Base-by-base conservation (phyloP, 2,888 invertebrate species). In the Eilema sororculum region DNA sequence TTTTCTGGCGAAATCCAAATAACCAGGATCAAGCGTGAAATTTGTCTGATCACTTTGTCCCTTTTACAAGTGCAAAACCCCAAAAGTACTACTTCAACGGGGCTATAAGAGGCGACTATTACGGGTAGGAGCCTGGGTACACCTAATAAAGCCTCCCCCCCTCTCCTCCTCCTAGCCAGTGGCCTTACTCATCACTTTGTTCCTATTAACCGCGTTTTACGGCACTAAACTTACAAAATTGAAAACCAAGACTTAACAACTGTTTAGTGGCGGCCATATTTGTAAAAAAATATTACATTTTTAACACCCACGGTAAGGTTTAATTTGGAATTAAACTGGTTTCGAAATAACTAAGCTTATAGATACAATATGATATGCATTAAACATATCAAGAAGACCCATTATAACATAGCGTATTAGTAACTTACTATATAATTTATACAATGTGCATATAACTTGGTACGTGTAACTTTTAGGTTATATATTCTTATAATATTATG, bases 331-430 rank as follows among this genome's bases (percentile, higher is more conserved):
- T 52, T 52, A 52, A 52, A 52, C 52, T n/a, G 20, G 8, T n/a
- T 52, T n/a, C 52, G 52, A 8, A 52, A n/a, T 52, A 52, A 52
- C 52, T 52, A 52, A 8, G 10, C 60, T 70, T 56, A 67, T 12
- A 30, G 41, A 63, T 24, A 62, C 56, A 58, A 22, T 13, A 33
- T 75, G 77, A 78, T 78, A 77, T 73, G 73, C 46, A 58, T 62
- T 25, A 68, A 8, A 68, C 59, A 71, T 64, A 59, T 46, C 63
- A 63, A 33, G 12, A 25, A 67, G 62, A 24, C 24, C 62, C 62
- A 41, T 41, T 41, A 37, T 60, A 33, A 6, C n/a, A 30, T 60
- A 52, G 52, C 16, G 46, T 60, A 41, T 58, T 16, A 20, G 12
- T 25, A 58, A 25, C 30, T n/a, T 60, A n/a, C 3, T 60, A n/a